These are phyloP conservation scores for Himantopus leucocephalus DNA, from an alignment of 2,113 vertebrate species.

Conservation along the genomic window DNA sequence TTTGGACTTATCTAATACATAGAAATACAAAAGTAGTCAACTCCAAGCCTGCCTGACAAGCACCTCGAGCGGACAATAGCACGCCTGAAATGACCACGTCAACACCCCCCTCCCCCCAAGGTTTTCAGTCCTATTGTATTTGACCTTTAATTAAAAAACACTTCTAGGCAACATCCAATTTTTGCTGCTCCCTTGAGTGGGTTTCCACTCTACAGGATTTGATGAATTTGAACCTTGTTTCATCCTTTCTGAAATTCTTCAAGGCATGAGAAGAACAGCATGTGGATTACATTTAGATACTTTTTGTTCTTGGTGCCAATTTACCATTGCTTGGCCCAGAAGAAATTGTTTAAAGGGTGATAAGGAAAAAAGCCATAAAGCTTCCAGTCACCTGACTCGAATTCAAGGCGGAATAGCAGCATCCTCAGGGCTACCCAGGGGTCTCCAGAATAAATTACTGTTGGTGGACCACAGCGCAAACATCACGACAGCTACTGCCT, in stretches of 20 bases:
- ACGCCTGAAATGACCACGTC: not conserved
- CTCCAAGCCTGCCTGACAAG: not conserved
- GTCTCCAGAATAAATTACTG: not conserved
- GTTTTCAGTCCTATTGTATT: conserved; percentile 25
- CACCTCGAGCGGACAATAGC: not conserved
- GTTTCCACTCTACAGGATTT: conserved; percentile 60
- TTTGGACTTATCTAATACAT: conserved; percentile 1
- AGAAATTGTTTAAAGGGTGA: conserved; percentile 37
- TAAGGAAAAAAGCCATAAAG: not conserved
- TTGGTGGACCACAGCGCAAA: not conserved
- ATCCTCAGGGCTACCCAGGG: not conserved
- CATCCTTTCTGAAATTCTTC: conserved; percentile 57
- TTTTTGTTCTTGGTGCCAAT: conserved; percentile 62
- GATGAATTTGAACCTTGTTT: conserved; percentile 64
- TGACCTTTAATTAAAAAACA: conserved; percentile 65
- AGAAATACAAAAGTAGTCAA: conserved; percentile 1
- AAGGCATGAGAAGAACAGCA: conserved; percentile 63
- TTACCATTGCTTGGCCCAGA: conserved; percentile 31
- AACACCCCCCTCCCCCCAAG: not conserved
- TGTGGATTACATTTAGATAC: conserved; percentile 55
- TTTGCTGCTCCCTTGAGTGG: conserved; percentile 54
- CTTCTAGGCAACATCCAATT: conserved; percentile 56
- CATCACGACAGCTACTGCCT: not conserved
- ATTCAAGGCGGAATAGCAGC: not conserved
- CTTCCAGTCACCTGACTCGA: not conserved